Conservation (phyloP, 2,797 vertebrate genomes). For the Dryobates pubescens region DNA sequence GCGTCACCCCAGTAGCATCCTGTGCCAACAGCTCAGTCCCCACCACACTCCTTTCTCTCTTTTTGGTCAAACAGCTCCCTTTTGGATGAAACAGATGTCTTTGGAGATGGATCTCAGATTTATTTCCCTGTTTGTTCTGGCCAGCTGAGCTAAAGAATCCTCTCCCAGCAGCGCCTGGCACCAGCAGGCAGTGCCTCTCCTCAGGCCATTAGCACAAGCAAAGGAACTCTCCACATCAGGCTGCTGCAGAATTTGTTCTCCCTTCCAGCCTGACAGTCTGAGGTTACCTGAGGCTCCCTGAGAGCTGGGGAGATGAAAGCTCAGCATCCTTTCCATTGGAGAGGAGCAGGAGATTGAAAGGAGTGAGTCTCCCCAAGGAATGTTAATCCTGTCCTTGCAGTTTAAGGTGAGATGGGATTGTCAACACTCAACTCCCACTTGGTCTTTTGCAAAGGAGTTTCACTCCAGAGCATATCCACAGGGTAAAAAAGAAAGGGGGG, state of each 20-base stretch:
- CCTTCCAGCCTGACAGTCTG: neutral
- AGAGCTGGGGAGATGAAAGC: constrained; percentile 18
- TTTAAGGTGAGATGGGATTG: constrained; percentile 9
- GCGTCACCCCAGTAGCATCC: neutral
- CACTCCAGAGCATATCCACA: neutral
- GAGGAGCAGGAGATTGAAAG: neutral
- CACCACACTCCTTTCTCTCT: neutral
- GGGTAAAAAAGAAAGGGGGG: neutral
- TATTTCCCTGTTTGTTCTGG: neutral
- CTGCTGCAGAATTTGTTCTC: neutral
- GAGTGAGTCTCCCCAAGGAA: neutral
- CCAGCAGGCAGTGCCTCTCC: neutral
- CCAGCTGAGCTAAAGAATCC: neutral
- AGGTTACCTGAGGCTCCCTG: constrained; percentile 41
- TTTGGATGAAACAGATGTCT: neutral
- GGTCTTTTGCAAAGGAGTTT: neutral
- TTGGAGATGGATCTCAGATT: neutral
- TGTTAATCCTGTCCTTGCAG: neutral
- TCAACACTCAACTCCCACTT: neutral
- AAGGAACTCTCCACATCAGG: neutral
- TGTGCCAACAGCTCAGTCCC: constrained; percentile 54
- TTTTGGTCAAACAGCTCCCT: neutral
- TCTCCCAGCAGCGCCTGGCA: neutral
- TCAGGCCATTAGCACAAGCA: neutral
- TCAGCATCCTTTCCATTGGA: constrained; percentile 15